Conservation (phyloP, 1,140 invertebrate genomes). For the Wasmannia auropunctata region DNA sequence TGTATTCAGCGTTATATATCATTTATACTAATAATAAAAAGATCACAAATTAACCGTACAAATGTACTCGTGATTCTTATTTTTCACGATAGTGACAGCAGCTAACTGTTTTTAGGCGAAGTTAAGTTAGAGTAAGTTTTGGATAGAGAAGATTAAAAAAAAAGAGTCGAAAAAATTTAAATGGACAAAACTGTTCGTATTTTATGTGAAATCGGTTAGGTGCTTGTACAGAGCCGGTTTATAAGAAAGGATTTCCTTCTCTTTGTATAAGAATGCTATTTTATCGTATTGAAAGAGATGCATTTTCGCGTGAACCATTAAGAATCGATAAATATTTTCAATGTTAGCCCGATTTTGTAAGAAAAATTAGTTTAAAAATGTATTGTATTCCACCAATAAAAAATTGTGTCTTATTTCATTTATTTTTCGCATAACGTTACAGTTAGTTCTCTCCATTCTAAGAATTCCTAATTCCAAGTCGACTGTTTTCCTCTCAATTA, state of each 20-base stretch:
- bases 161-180: not conserved
- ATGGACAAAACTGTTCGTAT: not conserved
- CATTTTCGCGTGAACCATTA: not conserved
- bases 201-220: not conserved
- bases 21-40: slow-evolving; percentile 71
- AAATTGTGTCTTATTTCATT: slow-evolving; percentile 19
- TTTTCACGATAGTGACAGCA: slow-evolving; percentile 44
- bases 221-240: not conserved
- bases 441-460: not conserved
- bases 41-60: slow-evolving; percentile 66
- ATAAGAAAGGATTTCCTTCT: not conserved
- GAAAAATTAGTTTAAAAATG: slow-evolving; percentile 7
- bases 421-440: not conserved
- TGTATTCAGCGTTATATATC: slow-evolving; percentile 70
- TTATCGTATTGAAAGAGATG: not conserved
- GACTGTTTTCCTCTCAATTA: not conserved
- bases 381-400: slow-evolving; percentile 27
- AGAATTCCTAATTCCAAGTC: not conserved
- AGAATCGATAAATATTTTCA: slow-evolving; percentile 19
- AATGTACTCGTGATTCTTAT: slow-evolving; percentile 54
- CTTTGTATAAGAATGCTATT: slow-evolving; percentile 3
- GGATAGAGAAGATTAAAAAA: not conserved
- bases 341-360: not conserved
- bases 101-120: not conserved
- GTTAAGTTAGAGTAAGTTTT: slow-evolving; percentile 14